Base-by-base conservation (phyloP, 2,797 vertebrate genomes). In the Urosaurus nigricauda region DNA sequence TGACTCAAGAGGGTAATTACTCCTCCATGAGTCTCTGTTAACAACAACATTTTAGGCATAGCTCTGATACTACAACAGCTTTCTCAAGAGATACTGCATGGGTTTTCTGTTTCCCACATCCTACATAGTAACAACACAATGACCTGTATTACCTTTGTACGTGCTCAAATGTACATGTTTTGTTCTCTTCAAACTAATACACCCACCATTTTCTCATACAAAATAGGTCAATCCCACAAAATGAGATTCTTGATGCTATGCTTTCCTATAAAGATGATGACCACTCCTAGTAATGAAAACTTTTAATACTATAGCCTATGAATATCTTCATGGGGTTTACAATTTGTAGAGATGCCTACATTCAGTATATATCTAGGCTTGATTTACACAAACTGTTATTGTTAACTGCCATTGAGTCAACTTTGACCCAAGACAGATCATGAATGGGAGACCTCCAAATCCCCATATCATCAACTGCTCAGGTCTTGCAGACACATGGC, bases 11-110 rank as follows among this genome's bases (percentile, higher is more conserved):
- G 87, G 89, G 91, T 94, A 92, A 93, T 92, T 82, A 88, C 89
- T 85, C 47, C 88, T 94, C 88, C 93, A 94, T 93, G 92, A 95
- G 92, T 94, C 87, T 91, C 87, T 92, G 87, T 91, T 92, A 94
- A 91, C 91, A 92, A 92, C 91, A 92, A 93, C 93, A 93, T 92
- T 94, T 91, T 78, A 86, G 56, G 90, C 90, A 37, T 0, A 0
- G 83, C 90, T 81, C 88, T 87, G 87, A 85, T 87, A 47, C 92
- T 93, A 93, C 5, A 83, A 77, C 79, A 74, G 19, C 71, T 89
- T 86, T 89, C 79, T 43, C 71, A 83, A 89, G 40, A 56, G 70
- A 86, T 40, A 21, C 29, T 24, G 56, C 40, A 56, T 56, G 51
- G 26, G 65, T 77, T 73, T 77, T 89, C 35, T 29, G 35, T 77